Base-by-base conservation (phyloP, 2,113 vertebrate species). In the Phoenicopterus ruber region DNA sequence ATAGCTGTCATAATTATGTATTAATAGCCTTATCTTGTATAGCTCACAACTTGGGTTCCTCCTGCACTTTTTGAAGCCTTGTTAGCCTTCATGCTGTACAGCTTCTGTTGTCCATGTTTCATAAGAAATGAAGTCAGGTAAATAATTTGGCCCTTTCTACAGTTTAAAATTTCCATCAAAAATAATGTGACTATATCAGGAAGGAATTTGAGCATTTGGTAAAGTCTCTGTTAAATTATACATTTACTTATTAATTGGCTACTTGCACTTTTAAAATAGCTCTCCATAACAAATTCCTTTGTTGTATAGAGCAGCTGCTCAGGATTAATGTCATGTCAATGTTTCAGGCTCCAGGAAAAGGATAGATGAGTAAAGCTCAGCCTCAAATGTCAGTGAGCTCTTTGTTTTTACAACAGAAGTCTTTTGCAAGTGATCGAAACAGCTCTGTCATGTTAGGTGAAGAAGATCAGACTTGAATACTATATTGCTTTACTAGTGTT, bases 361-460 rank as follows among this genome's bases (percentile, higher is more conserved):
- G 42, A 71, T 17, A 67, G 47, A 83, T 95, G 80, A 93, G 90
- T 91, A 93, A 95, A 95, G 31, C 76, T 88, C 80, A 94, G 80
- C 87, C 76, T 88, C 83, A 95, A 93, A 95, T 93, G 90, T 91
- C 87, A 94, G 31, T 49, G n/a, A 58, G 71, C 76, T 88, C 47
- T 92, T 74, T 59, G 32, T 55, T 92, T 94, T 88, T 82, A 52
- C 46, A 82, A 42, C 15, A 78, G 59, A 65, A 42, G 24, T 85
- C 40, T 85, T 91, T 67, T 62, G 38, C 28, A 67, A 94, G 55
- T 70, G 74, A 57, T 47, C n/a, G 10, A 70, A 85, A 79, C 26
- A 54, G 21, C 66, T 34, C 29, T 85, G 83, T 86, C 34, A 15
- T n/a, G 17, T 84, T 87, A 73, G 59, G 8, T 70, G 26, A 73